Conservation (phyloP, 2,113 vertebrate species). For the Apteryx mantelli region DNA sequence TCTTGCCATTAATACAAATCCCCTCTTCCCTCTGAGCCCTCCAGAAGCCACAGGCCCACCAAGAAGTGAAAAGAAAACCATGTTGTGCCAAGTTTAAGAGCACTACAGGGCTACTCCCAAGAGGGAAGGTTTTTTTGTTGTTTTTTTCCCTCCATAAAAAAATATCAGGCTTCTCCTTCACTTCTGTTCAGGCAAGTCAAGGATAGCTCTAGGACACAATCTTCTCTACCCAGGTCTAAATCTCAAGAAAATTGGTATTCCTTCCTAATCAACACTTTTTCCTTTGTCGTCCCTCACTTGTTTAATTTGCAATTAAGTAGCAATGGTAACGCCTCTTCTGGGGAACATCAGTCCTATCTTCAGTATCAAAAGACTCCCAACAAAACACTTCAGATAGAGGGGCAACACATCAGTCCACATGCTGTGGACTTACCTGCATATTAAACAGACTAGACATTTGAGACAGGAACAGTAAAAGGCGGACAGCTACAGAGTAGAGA, state of each 20-base stretch:
- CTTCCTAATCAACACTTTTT: background rate
- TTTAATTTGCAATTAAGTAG: background rate
- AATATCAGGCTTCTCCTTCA: background rate
- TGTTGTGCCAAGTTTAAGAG: background rate
- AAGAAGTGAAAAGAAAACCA: background rate
- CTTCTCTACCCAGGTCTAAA: background rate
- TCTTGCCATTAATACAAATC: background rate
- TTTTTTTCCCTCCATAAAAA: background rate
- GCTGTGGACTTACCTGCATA: background rate
- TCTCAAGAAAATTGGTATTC: background rate
- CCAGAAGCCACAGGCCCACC: background rate
- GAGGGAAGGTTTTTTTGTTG: background rate
- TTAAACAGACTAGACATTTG: background rate
- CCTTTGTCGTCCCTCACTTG: background rate
- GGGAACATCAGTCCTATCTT: background rate
- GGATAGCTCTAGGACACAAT: background rate
- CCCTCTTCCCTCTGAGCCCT: background rate
- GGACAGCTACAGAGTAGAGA: background rate
- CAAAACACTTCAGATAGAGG: background rate
- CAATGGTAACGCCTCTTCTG: background rate
- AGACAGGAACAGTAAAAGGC: background rate
- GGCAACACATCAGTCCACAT: background rate
- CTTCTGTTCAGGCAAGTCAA: background rate
- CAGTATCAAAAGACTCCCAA: background rate
- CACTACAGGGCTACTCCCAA: background rate